Evolutionary conservation across 2,888 invertebrate genomes (phyloP).

Genomic region (Coenonympha arcania): DNA sequence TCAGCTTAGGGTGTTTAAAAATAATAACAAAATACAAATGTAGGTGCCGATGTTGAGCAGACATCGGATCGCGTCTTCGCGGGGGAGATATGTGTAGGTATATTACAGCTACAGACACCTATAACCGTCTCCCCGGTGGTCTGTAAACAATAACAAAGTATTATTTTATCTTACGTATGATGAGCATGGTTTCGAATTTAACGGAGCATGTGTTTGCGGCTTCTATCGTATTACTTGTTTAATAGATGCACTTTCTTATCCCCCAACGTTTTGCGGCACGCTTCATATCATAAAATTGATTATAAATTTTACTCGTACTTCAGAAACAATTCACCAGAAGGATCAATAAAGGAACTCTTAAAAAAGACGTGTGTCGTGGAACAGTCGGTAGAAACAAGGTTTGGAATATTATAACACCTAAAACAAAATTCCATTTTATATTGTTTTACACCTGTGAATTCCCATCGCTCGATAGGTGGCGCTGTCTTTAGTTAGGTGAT

Average conservation of each 20-base stretch:
- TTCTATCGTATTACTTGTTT: slow-evolving; percentile 7
- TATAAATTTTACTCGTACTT: slow-evolving; percentile 7
- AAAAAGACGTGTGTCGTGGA: too few species aligned
- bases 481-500: too few species aligned
- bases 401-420: too few species aligned
- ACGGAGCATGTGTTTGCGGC: slow-evolving; percentile 23
- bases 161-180: slow-evolving; percentile 56
- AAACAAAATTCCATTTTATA: too few species aligned
- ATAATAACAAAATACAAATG: slow-evolving; percentile 64
- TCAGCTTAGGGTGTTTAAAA: slow-evolving; percentile 65
- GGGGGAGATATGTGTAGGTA: slow-evolving; percentile 47
- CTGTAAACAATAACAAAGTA: slow-evolving; percentile 62
- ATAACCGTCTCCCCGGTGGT: slow-evolving; percentile 58
- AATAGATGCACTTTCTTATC: slow-evolving; percentile 7
- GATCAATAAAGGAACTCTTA: background rate
- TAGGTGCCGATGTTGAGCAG: slow-evolving; percentile 45
- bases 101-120: slow-evolving; percentile 35
- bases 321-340: slow-evolving; percentile 1
- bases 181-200: slow-evolving; percentile 43
- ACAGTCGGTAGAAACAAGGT: too few species aligned
- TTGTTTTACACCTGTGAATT: too few species aligned
- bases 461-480: too few species aligned
- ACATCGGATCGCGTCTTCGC: slow-evolving; percentile 49
- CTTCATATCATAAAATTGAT: background rate
- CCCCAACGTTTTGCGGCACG: slow-evolving; percentile 7